Percentiles rank a stretch among this genome's conserved stretches.
Conservation (phyloP, 2,797 vertebrate genomes). For the Phalloptychus januarius region DNA sequence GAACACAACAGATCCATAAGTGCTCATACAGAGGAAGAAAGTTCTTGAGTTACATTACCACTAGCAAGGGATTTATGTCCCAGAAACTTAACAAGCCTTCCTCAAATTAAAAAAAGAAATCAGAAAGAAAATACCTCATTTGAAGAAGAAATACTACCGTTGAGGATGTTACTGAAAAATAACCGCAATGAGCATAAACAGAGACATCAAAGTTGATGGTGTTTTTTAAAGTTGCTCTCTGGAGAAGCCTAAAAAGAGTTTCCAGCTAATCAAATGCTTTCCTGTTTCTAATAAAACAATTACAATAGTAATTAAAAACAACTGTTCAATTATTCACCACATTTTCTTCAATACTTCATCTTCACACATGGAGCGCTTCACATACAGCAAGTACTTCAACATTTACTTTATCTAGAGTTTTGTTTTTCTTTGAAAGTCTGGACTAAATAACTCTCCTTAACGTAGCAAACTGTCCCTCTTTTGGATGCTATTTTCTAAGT, state of each 20-base stretch:
- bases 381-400: neutral
- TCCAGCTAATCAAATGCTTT: neutral
- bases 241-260: neutral
- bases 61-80: neutral
- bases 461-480: conserved; percentile 38
- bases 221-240: neutral
- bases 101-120: neutral
- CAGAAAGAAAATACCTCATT: neutral
- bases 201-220: neutral
- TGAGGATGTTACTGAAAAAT: neutral
- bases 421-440: conserved; percentile 27
- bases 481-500: conserved; percentile 50
- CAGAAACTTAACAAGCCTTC: neutral
- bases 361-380: conserved; percentile 12
- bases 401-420: conserved; percentile 4
- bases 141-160: neutral
- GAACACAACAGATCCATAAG: neutral
- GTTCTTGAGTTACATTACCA: neutral
- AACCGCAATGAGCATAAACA: neutral
- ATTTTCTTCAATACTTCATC: conserved; percentile 18
- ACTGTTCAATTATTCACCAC: neutral
- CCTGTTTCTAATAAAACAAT: neutral
- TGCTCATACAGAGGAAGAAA: neutral
- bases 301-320: neutral
- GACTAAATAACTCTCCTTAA: conserved; percentile 38